These are phyloP conservation scores for Perccottus glenii DNA, from an alignment of 2,113 vertebrate species.

Conservation along the genomic window DNA sequence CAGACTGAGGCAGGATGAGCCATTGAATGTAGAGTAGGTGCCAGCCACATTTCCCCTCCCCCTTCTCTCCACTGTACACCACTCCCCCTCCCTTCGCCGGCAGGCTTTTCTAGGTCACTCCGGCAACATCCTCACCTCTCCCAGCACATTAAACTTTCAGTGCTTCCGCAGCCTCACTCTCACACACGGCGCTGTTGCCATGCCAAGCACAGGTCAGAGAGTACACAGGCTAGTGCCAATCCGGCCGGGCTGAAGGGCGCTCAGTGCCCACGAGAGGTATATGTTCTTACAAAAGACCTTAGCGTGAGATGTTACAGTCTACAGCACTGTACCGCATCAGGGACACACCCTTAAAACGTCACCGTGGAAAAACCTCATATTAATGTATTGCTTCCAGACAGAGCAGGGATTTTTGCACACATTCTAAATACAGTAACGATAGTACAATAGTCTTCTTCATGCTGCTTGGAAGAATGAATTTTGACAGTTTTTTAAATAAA, in stretches of 20 bases:
- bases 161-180: constrained; percentile 58
- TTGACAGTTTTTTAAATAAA: constrained; percentile 4
- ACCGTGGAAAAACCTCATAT: background rate
- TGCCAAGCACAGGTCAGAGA: constrained; percentile 70
- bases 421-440: background rate
- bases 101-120: constrained; percentile 80
- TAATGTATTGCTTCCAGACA: background rate
- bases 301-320: background rate
- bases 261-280: background rate
- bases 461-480: background rate
- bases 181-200: constrained; percentile 59
- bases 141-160: constrained; percentile 79
- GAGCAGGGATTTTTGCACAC: background rate
- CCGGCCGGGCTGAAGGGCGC: background rate
- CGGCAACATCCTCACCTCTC: constrained; percentile 69
- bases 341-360: constrained; percentile 5
- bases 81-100: constrained; percentile 41
- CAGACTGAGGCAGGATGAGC: constrained; percentile 42
- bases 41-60: constrained; percentile 28
- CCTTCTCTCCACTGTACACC: constrained; percentile 17
- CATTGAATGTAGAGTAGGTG: constrained; percentile 27
- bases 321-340: constrained; percentile 4
- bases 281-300: background rate
- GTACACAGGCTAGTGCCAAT: constrained; percentile 37
- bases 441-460: background rate